A percentile compares a stretch with the other conserved stretches of the same genome.
These are phyloP conservation scores for Cettia cetti DNA, from an alignment of 2,113 vertebrate genomes.

Conservation along the genomic window DNA sequence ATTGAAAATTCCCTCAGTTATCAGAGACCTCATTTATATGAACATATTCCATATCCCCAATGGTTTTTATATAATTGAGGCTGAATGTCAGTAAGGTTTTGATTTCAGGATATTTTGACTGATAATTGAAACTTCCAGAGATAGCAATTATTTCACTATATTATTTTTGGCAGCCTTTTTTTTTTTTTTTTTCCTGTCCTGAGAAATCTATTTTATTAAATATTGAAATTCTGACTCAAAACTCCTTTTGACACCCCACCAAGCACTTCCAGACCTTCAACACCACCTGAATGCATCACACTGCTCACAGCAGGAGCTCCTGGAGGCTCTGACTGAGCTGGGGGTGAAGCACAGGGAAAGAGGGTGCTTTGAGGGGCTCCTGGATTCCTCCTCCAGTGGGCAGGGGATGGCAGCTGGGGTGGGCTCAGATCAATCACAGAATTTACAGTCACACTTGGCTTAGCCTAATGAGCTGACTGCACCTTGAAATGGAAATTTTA, in stretches of 20 bases:
- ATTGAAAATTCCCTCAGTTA: slow-evolving; percentile 53
- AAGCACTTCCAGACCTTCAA: not conserved
- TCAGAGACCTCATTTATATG: slow-evolving; percentile 57
- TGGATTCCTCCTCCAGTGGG: not conserved
- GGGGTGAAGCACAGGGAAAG: not conserved
- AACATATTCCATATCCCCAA: slow-evolving; percentile 27
- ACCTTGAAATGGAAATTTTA: not conserved
- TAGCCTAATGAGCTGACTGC: not conserved
- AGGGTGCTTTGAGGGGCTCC: not conserved
- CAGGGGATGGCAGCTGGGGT: not conserved
- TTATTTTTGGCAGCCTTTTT: not conserved
- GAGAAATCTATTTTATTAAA: not conserved
- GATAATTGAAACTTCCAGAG: slow-evolving; percentile 59
- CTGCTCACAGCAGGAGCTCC: not conserved
- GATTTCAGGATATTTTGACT: slow-evolving; percentile 57
- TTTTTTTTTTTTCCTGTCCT: not conserved
- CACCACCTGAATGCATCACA: not conserved
- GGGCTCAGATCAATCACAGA: not conserved
- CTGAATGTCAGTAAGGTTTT: slow-evolving; percentile 51
- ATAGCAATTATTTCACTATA: slow-evolving; percentile 3
- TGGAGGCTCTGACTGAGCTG: rapidly evolving
- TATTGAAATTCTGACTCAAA: not conserved
- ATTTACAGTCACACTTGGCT: not conserved
- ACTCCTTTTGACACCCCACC: not conserved
- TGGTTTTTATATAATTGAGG: slow-evolving; percentile 50